Evolutionary conservation across 2,113 vertebrate species (phyloP), one percentile per base, ranked within the genome.

Genomic region (Etheostoma cragini): DNA sequence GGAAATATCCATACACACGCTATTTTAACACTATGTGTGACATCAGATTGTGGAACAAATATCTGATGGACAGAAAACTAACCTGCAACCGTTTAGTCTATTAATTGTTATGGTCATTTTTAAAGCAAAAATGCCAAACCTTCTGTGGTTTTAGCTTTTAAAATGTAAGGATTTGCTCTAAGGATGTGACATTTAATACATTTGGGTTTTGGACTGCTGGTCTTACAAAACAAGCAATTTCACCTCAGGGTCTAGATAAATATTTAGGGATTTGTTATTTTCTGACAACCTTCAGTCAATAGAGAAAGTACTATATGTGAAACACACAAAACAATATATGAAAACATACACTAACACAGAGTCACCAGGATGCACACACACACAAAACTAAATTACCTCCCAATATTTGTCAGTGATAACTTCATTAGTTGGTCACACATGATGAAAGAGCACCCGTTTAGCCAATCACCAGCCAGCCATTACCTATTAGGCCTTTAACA

Each of bases 381-480:
- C 14, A 33, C 38, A 12, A 50, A 74, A 89, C 80, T 78, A 57
- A 46, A 88, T 87, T 86, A 84, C 16, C 72, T 54, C 49, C 71
- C 46, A 47, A 56, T 82, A 75, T 84, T 24, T 76, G 82, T 73
- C 83, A 81, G 54, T 26, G 64, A 81, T 64, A 80, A 58, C 77
- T 86, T 75, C 76, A 91, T 88, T 79, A 89, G 6, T 60, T 14
- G 33, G 84, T 80, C 76, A 73, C 73, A 76, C 73, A 75, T 81
- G 82, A 90, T 80, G 60, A 75, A 84, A 5, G 56, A 88, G 72
- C 61, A 69, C 42, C 63, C 50, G 57, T 74, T 81, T 53, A 76
- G 26, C 76, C 75, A 84, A 71, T 83, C 65, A 78, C 72, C 22
- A n/a, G 58, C 49, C 82, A 63, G 78, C 74, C 65, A 56, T 72